Conservation (phyloP, 2,888 invertebrate genomes). For the Hydrotaea cyrtoneurina region DNA sequence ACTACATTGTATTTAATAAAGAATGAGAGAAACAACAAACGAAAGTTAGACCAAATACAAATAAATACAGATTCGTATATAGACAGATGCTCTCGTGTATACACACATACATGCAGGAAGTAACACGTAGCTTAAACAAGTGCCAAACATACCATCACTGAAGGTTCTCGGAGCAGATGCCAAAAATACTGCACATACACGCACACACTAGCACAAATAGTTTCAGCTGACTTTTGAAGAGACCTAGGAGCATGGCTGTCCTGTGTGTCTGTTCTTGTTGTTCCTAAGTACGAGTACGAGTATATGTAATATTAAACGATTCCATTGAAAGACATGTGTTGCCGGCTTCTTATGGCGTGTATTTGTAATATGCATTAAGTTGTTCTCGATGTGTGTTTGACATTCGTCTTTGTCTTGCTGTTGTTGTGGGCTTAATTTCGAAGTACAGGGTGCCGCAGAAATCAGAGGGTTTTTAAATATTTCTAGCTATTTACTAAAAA, state of each 20-base stretch:
- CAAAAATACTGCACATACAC: slow-evolving; percentile 35
- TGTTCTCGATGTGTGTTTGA: slow-evolving; percentile 25
- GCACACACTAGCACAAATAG: not conserved
- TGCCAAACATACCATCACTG: slow-evolving; percentile 38
- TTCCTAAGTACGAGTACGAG: not conserved
- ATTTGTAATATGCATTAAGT: slow-evolving; percentile 39
- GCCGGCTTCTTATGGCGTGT: slow-evolving; percentile 1
- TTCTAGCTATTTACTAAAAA: too few relatives aligned
- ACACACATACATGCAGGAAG: slow-evolving; percentile 2
- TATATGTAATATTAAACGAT: not conserved
- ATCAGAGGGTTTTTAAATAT: too few relatives aligned
- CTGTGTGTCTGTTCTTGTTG: not conserved
- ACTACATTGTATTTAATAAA: not conserved
- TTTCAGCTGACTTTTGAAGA: not conserved
- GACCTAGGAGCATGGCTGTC: not conserved
- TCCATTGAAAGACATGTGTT: slow-evolving; percentile 48
- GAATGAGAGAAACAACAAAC: slow-evolving; percentile 40
- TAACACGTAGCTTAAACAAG: slow-evolving; percentile 49
- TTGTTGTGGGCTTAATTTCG: not conserved
- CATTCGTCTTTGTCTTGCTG: slow-evolving; percentile 40
- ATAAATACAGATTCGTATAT: not conserved
- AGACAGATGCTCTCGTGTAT: not conserved
- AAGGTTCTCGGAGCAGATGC: slow-evolving; percentile 41
- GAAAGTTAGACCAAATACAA: not conserved
- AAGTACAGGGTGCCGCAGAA: too few relatives aligned